Base-by-base conservation (phyloP, 2,797 vertebrate genomes). In the Lateolabrax maculatus region DNA sequence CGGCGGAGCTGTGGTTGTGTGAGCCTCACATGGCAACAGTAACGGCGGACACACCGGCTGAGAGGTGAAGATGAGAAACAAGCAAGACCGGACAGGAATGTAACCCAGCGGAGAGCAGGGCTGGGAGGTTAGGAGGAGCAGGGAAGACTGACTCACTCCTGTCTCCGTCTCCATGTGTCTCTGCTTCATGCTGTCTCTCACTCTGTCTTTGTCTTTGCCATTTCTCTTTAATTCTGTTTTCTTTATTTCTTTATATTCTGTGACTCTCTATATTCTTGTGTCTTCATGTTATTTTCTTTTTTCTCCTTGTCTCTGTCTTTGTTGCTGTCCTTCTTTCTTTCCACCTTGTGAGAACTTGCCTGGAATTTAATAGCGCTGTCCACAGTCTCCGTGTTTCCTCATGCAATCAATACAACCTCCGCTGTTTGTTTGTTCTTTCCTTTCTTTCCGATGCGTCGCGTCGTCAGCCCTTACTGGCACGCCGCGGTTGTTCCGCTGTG, bases 41-140 rank as follows among this genome's bases (percentile, higher is more conserved):
- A 18, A 31, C n/a, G 52, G 61, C 74, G 85, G 75, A 81, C 78
- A 49, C 48, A 48, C n/a, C n/a, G n/a, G 31, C 71, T 58, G 36
- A 58, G 75, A 77, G 77, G 75, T 73, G 19, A 60, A 77, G 78
- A 80, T 77, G 74, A 84, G 72, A 79, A 56, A 52, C 64, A 81
- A n/a, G 78, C 84, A 82, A 87, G 87, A 85, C 73, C 10, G 58
- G 74, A 69, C 86, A 89, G 86, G 90, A 92, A 93, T 92, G 86
- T 83, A 58, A 62, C 34, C 52, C 83, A 81, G 83, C 51, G 60
- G 74, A 74, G 81, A 69, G 75, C 31, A 18, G 58, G 25, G 64
- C 71, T 75, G 72, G 72, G 37, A 70, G 75, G 73, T 84, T 58
- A 81, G 84, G 81, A 78, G 79, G 71, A 82, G 71, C 61, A 52